Evolutionary conservation across 2,797 vertebrate genomes (phyloP).

Genomic region (Gila robusta): DNA sequence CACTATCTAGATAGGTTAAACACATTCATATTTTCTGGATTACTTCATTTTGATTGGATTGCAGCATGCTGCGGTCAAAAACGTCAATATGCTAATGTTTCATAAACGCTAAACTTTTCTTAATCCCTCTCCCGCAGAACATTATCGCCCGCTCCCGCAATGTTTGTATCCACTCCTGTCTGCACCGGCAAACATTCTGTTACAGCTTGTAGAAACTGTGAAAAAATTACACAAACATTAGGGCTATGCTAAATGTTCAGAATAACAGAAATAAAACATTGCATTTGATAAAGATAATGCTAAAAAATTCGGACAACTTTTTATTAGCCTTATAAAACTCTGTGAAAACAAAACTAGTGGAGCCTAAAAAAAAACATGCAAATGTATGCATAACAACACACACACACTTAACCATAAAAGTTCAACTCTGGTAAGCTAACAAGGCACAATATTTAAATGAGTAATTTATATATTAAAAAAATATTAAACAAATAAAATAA

Average conservation of each 20-base stretch:
- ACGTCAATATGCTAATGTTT: not conserved
- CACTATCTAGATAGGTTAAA: constrained; percentile 1
- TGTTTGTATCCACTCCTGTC: too few relatives aligned
- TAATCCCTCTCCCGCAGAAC: too few relatives aligned
- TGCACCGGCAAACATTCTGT: not conserved
- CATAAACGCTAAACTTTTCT: not conserved
- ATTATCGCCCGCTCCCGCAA: not conserved
- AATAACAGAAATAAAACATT: not conserved
- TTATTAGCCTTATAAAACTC: not conserved
- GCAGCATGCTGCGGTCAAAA: not conserved
- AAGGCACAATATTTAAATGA: too few relatives aligned
- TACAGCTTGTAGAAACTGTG: not conserved
- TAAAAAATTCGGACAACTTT: not conserved
- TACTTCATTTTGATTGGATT: not conserved
- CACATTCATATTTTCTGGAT: not conserved
- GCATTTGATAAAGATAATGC: not conserved
- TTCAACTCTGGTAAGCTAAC: not conserved
- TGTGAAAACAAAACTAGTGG: not conserved
- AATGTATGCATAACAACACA: not conserved
- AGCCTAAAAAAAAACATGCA: not conserved
- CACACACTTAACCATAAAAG: too few relatives aligned
- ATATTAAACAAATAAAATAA: too few relatives aligned
- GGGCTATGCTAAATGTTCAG: not conserved
- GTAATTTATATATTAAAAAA: too few relatives aligned
- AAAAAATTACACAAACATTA: not conserved